Percentiles rank a stretch among this genome's conserved stretches.
phyloP scores from a whole-genome alignment of 1,140 invertebrate species.

The Drosophila watanabei region DNA sequence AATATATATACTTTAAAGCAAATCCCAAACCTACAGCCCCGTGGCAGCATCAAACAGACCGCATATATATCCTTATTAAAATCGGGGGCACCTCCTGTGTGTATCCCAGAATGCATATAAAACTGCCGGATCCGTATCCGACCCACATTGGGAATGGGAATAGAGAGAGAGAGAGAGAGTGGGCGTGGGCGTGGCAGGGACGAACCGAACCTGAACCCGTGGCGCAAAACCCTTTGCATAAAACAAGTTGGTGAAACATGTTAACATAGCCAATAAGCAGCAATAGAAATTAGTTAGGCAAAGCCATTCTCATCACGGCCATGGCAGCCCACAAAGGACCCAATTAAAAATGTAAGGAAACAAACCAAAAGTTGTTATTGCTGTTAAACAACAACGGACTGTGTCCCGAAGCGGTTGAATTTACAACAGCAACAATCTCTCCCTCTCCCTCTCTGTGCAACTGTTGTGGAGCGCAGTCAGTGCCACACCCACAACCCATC shows the following conservation, averaged over 20 bases:
- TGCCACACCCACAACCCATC: conserved; percentile 20
- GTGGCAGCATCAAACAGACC: conserved; percentile 71
- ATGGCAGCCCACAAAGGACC: conserved; percentile 77
- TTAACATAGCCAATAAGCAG: conserved; percentile 84
- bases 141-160: conserved; percentile 22
- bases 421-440: conserved; percentile 75
- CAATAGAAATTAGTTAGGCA: conserved; percentile 83
- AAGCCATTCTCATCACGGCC: conserved; percentile 79
- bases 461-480: conserved; percentile 35
- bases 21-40: conserved; percentile 15
- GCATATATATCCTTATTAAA: conserved; percentile 83
- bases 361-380: conserved; percentile 84
- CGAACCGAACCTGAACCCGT: conserved; percentile 16
- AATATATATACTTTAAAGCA: conserved; percentile 22
- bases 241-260: conserved; percentile 83
- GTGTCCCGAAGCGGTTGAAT: conserved; percentile 84
- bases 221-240: conserved; percentile 65
- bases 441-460: conserved; percentile 24
- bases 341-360: conserved; percentile 85
- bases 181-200: conserved; percentile 8
- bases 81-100: conserved; percentile 59
- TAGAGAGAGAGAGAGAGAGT: not conserved
- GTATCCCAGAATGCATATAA: conserved; percentile 80
- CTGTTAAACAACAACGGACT: conserved; percentile 82
- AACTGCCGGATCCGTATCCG: conserved; percentile 29